Percentiles rank a stretch among this genome's conserved stretches.
These are phyloP conservation scores for Pseudomyrmex dendroicus DNA, from an alignment of 1,140 invertebrate species.

Conservation along the genomic window DNA sequence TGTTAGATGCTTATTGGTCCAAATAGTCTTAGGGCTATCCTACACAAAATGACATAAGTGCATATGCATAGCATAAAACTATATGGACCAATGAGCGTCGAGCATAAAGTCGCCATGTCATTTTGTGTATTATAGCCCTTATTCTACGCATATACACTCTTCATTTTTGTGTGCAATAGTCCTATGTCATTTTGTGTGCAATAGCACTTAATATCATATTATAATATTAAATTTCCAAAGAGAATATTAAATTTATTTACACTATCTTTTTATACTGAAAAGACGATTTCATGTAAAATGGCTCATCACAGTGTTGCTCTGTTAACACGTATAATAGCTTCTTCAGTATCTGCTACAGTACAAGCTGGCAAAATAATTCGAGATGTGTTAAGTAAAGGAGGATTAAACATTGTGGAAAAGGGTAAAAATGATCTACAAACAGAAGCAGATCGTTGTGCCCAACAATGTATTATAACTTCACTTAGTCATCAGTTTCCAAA, in stretches of 20 bases:
- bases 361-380: slow-evolving; percentile 95
- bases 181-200: too few relatives aligned
- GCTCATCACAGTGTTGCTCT: slow-evolving; percentile 86
- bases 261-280: background rate
- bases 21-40: too few relatives aligned
- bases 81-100: too few relatives aligned
- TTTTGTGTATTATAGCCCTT: too few relatives aligned
- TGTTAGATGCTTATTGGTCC: too few relatives aligned
- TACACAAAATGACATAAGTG: too few relatives aligned
- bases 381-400: slow-evolving; percentile 94
- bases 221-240: too few relatives aligned
- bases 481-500: slow-evolving; percentile 93
- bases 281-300: slow-evolving; percentile 78
- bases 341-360: slow-evolving; percentile 91
- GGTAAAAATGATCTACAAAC: slow-evolving; percentile 98
- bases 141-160: too few relatives aligned
- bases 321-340: slow-evolving; percentile 89
- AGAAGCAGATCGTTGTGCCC: slow-evolving; percentile 97
- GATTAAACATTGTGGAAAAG: slow-evolving; percentile 96
- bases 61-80: too few relatives aligned
- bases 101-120: too few relatives aligned
- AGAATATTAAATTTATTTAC: background rate
- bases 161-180: too few relatives aligned
- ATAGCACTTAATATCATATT: background rate
- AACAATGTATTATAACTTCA: slow-evolving; percentile 95